Evolutionary conservation across 2,797 vertebrate genomes (phyloP).

Genomic region (Urophycis tenuis): DNA sequence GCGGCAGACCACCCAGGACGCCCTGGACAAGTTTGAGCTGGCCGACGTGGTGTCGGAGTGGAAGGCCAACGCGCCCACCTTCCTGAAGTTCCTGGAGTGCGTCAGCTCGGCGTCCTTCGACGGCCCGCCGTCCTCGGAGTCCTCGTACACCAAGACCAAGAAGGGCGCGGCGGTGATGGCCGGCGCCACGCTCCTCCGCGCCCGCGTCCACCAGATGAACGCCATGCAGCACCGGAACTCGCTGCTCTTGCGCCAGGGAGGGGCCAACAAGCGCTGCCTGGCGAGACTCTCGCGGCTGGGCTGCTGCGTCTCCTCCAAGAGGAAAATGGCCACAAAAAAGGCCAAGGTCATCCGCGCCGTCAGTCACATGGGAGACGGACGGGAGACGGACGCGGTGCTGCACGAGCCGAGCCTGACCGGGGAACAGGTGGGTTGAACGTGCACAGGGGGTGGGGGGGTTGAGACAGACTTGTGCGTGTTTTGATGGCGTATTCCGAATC

Average conservation of each 20-base stretch:
- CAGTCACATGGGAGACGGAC: neutral
- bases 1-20: neutral
- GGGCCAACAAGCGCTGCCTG: neutral
- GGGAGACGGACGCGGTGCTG: neutral
- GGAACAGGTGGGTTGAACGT: neutral
- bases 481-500: too few relatives aligned
- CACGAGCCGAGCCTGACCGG: neutral
- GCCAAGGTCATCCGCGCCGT: neutral
- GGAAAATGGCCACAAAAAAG: neutral
- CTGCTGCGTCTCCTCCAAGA: neutral
- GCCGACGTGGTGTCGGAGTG: neutral
- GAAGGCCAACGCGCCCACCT: neutral
- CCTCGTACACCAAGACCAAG: slow-evolving; percentile 1
- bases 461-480: neutral
- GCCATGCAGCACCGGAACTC: neutral
- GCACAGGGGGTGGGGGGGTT: neutral
- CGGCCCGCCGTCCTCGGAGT: neutral
- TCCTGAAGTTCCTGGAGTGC: neutral
- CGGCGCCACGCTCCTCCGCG: neutral
- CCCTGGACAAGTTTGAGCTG: neutral
- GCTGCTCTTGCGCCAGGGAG: neutral
- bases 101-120: neutral
- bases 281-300: neutral
- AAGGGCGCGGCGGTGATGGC: neutral
- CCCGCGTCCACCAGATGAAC: neutral